These are phyloP conservation scores for Halocynthia aurantium DNA, from an alignment of 23 tunicate species.

Conservation along the genomic window DNA sequence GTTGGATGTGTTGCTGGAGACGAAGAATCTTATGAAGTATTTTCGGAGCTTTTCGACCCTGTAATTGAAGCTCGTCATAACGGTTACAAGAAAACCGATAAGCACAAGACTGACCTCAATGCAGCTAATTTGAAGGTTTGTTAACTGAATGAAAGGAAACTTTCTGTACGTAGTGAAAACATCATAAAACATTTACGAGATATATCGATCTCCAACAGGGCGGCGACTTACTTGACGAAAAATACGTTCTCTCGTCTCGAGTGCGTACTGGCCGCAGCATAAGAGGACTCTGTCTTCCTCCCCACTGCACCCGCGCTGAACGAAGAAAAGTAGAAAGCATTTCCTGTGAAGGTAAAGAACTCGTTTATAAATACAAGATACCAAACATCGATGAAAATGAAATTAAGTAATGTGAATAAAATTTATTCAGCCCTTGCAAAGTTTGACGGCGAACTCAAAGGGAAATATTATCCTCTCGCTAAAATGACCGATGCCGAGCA, in stretches of 20 bases:
- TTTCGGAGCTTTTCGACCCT: constrained; percentile 39
- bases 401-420: neutral
- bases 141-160: neutral
- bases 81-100: constrained; percentile 38
- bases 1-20: constrained; percentile 52
- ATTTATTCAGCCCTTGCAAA: constrained; percentile 12
- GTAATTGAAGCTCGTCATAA: constrained; percentile 52
- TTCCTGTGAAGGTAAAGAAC: constrained; percentile 19
- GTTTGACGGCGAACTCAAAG: constrained; percentile 11
- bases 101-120: constrained; percentile 41
- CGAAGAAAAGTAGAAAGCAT: constrained; percentile 62
- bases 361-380: neutral
- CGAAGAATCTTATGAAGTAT: constrained; percentile 40
- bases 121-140: constrained; percentile 25
- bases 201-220: constrained; percentile 19
- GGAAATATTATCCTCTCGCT: constrained; percentile 6
- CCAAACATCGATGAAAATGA: neutral
- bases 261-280: constrained; percentile 16
- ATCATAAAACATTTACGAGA: neutral
- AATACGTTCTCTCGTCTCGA: constrained; percentile 29
- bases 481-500: constrained; percentile 4
- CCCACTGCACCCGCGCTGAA: constrained; percentile 78
- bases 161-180: neutral
- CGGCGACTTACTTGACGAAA: constrained; percentile 19
- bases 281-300: constrained; percentile 59